These are phyloP conservation scores for Scomber colias DNA, from an alignment of 2,113 vertebrate species.

Conservation along the genomic window DNA sequence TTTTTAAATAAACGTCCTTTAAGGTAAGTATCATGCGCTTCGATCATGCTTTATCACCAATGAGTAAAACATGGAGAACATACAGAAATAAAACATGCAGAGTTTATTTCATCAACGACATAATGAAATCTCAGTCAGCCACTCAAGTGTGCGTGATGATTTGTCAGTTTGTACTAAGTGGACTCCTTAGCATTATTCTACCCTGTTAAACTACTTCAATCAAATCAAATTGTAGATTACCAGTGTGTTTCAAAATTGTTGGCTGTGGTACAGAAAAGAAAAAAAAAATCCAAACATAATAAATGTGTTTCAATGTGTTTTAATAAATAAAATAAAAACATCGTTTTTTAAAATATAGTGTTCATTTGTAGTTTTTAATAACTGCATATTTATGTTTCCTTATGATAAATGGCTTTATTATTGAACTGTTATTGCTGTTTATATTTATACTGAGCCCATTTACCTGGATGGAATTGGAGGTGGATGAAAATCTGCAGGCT, in stretches of 20 bases:
- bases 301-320: neutral
- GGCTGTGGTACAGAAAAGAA: too few relatives aligned
- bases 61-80: neutral
- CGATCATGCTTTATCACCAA: neutral
- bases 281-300: neutral
- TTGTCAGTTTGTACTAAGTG: neutral
- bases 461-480: neutral
- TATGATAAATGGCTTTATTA: neutral
- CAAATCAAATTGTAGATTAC: neutral
- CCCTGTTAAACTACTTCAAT: too few relatives aligned
- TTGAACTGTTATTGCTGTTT: neutral
- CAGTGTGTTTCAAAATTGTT: too few relatives aligned
- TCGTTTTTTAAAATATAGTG: neutral
- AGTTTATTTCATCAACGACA: neutral
- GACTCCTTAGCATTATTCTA: neutral
- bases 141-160: neutral
- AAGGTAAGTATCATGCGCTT: neutral
- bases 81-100: too few relatives aligned
- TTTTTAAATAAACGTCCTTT: neutral
- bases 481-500: neutral
- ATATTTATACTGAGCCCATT: neutral
- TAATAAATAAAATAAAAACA: neutral
- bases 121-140: neutral
- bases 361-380: neutral
- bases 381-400: neutral